Conservation (phyloP, 2,797 vertebrate genomes). For the Chelidonichthys spinosus region DNA sequence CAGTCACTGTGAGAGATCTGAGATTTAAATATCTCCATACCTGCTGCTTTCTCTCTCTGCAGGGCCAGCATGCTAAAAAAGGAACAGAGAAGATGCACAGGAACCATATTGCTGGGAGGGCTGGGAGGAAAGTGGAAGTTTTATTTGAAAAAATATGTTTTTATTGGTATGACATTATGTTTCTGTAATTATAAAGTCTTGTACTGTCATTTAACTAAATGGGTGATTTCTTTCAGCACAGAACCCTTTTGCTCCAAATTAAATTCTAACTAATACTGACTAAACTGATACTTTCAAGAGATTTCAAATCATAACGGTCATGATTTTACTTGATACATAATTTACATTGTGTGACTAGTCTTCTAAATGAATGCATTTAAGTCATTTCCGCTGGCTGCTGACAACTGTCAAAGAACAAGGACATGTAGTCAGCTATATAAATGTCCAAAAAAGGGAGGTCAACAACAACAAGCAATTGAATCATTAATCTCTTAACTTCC, state of each 20-base stretch:
- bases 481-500: background rate
- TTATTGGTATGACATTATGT: background rate
- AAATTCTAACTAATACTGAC: background rate
- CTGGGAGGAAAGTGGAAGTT: constrained; percentile 29
- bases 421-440: no score
- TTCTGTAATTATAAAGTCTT: background rate
- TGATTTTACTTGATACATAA: no score
- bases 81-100: constrained; percentile 14
- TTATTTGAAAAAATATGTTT: constrained; percentile 11
- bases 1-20: constrained; percentile 65
- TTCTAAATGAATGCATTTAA: no score
- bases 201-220: background rate
- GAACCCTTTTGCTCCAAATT: background rate
- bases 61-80: constrained; percentile 48
- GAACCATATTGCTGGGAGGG: constrained; percentile 20
- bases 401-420: no score
- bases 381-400: no score
- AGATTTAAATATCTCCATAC: constrained; percentile 62
- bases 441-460: background rate
- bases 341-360: no score
- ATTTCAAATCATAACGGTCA: background rate
- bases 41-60: constrained; percentile 48
- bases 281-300: background rate
- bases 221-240: no score
- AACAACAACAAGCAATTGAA: background rate